Evolutionary conservation across 2,797 vertebrate species (phyloP).

Genomic region (Xiphorhynchus erythropygius): DNA sequence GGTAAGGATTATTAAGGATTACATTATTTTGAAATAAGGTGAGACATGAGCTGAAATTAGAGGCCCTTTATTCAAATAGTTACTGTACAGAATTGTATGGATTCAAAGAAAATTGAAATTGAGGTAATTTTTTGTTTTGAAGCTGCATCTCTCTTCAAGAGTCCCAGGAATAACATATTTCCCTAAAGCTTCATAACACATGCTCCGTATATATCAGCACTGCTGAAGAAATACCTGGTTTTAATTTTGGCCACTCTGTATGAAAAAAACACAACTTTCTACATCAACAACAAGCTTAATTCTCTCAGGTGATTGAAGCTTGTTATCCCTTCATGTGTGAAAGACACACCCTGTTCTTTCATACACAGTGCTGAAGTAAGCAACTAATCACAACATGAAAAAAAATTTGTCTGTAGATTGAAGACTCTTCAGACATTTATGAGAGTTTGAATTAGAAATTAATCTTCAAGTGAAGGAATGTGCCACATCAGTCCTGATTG

Average conservation of each 20-base stretch:
- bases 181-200: background rate
- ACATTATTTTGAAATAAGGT: background rate
- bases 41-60: background rate
- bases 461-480: background rate
- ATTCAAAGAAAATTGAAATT: background rate
- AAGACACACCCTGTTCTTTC: background rate
- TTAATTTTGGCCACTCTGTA: background rate
- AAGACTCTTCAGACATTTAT: background rate
- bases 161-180: background rate
- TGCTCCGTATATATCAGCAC: background rate
- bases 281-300: background rate
- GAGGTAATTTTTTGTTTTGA: background rate
- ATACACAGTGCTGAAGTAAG: background rate
- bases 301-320: background rate
- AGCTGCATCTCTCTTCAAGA: background rate
- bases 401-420: background rate
- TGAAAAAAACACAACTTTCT: background rate
- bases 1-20: background rate
- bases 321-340: background rate
- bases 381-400: background rate
- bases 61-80: background rate
- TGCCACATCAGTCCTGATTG: rapidly evolving
- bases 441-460: background rate
- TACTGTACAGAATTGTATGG: background rate
- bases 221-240: background rate